A percentile compares a stretch with the other conserved stretches of the same genome.
Evolutionary conservation across 2,797 vertebrate genomes (phyloP).

Genomic region (Anniella stebbinsi): DNA sequence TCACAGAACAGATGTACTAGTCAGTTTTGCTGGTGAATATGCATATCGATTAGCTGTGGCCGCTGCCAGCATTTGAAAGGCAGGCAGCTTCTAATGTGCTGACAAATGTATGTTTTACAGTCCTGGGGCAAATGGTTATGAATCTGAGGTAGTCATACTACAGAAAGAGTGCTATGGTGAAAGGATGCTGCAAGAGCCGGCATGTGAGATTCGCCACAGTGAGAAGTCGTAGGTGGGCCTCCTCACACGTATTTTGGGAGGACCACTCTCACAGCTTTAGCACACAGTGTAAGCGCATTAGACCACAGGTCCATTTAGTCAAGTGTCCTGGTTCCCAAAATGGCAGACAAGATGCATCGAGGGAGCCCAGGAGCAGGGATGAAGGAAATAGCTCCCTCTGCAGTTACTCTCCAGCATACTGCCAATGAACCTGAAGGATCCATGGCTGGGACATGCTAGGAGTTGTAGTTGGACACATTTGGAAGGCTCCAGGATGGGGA

Average conservation of each 20-base stretch:
- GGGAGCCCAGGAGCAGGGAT: neutral
- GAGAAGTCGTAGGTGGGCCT: neutral
- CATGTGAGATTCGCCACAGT: neutral
- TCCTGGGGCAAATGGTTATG: conserved; percentile 54
- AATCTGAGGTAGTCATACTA: rapidly evolving
- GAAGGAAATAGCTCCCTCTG: neutral
- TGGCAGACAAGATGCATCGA: neutral
- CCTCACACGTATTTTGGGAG: neutral
- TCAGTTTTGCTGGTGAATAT: conserved; percentile 84
- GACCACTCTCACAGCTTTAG: neutral
- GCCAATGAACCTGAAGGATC: neutral
- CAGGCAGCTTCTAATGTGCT: conserved; percentile 69
- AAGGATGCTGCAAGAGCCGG: rapidly evolving
- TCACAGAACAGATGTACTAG: conserved; percentile 89
- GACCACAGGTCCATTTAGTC: neutral
- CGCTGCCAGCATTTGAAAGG: conserved; percentile 78
- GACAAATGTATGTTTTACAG: conserved; percentile 64
- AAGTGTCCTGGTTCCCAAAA: neutral
- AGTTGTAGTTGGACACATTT: too few species aligned
- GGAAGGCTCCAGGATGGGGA: too few species aligned
- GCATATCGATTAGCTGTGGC: conserved; percentile 87
- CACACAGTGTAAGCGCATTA: neutral
- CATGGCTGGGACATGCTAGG: too few species aligned
- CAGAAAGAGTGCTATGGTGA: rapidly evolving
- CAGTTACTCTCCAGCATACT: neutral